A percentile compares a stretch with the other conserved stretches of the same genome.
phyloP scores from a whole-genome alignment of 1,140 invertebrate genomes.

The Megalopta genalis region DNA sequence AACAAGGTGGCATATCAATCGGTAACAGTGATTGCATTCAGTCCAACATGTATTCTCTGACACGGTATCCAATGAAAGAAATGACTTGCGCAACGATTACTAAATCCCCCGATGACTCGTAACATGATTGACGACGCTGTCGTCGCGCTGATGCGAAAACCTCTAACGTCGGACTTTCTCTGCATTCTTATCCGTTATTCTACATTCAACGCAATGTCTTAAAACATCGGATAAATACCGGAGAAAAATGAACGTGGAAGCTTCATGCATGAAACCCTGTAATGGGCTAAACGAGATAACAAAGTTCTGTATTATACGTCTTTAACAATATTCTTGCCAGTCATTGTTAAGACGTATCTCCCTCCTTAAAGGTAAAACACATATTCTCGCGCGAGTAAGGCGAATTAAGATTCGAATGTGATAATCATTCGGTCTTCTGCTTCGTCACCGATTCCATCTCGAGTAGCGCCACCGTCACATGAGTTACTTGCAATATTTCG shows the following conservation, averaged over 20 bases:
- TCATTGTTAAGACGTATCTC: slow-evolving; percentile 34
- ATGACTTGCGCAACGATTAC: slow-evolving; percentile 21
- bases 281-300: slow-evolving; percentile 14
- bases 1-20: not conserved
- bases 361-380: slow-evolving; percentile 41
- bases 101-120: slow-evolving; percentile 18
- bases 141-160: not conserved
- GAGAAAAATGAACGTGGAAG: not conserved
- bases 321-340: slow-evolving; percentile 47
- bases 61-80: slow-evolving; percentile 12
- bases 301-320: slow-evolving; percentile 16
- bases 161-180: not conserved
- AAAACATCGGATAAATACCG: not conserved
- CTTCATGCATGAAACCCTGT: too few species aligned
- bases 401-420: slow-evolving; percentile 56
- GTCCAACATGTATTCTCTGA: not conserved
- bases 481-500: too few species aligned
- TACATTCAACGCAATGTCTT: not conserved
- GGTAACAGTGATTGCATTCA: slow-evolving; percentile 15
- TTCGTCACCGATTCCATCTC: slow-evolving; percentile 56
- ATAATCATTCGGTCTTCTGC: slow-evolving; percentile 53
- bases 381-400: slow-evolving; percentile 53
- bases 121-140: slow-evolving; percentile 15
- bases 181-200: not conserved
- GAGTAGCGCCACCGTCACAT: not conserved